Base-by-base conservation (phyloP, 2,113 vertebrate species). In the Bagarius yarrelli region DNA sequence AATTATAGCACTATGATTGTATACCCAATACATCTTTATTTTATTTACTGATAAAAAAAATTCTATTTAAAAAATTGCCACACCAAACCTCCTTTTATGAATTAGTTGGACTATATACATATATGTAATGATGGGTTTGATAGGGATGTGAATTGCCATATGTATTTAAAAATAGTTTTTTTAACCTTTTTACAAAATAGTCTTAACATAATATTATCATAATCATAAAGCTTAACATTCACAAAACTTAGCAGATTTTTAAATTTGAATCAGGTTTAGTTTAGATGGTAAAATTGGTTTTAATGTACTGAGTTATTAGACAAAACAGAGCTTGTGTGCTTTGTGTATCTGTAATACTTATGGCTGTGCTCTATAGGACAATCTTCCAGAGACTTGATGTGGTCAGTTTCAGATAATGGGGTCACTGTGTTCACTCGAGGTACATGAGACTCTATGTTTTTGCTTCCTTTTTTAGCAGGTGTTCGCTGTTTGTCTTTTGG, bases 321-420 rank as follows among this genome's bases (percentile, higher is more conserved):
- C 57, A 59, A 59, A 59, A 74, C 44, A 40, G 34, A 19, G 36
- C 34, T 23, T 34, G 47, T 80, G 64, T 76, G 32, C 3, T 61
- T 40, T 63, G 25, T 57, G 27, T 34, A 16, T 63, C 2, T 40
- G 16, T 13, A 8, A 47, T 84, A 94, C 96, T 92, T 92, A 74
- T 83, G 32, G 4, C 83, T 47, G 25, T 82, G 92, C 30, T 89
- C 89, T 0, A 69, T 88, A 18, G 56, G 81, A 0, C 50, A 30
- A 23, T 86, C 87, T 0, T 1, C 61, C 0, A 73, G 84, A 0
- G 52, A 1, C 16, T 1, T 84, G 67, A 78, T 85, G 52, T 89
- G 90, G 34, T 93, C 88, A 0, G 27, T 1, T 21, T 92, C 87
- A 0, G 87, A 59, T 47, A 89, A 5, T 0, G 8, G 11, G 0